A percentile compares a stretch with the other conserved stretches of the same genome.
phyloP scores from a whole-genome alignment of 2,113 vertebrate genomes.

The Colinus virginianus region DNA sequence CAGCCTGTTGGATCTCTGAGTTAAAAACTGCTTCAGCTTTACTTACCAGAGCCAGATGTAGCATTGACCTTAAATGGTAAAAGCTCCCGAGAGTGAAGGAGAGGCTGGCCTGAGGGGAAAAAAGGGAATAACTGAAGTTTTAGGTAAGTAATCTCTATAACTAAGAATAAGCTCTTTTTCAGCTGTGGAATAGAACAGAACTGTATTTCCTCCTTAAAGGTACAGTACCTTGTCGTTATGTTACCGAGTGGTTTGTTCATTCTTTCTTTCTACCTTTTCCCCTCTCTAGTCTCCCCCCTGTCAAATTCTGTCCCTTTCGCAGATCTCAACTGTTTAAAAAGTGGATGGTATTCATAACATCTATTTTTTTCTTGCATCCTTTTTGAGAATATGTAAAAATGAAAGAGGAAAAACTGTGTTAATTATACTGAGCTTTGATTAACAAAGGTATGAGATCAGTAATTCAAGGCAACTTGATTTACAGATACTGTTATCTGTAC shows the following conservation, averaged over 20 bases:
- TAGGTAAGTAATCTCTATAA: conserved; percentile 84
- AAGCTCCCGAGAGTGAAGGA: conserved; percentile 98
- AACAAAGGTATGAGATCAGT: conserved; percentile 21
- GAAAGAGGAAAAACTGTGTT: conserved; percentile 30
- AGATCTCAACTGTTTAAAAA: conserved; percentile 49
- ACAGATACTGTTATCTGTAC: neutral
- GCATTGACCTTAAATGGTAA: conserved; percentile 99
- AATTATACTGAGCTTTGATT: neutral
- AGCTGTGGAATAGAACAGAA: conserved; percentile 65
- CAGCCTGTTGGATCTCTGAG: conserved; percentile 61
- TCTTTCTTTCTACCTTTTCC: neutral
- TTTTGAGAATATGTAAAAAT: neutral
- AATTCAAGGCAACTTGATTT: neutral
- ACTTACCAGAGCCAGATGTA: conserved; percentile 88
- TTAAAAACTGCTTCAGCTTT: conserved; percentile 80
- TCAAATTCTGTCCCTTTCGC: neutral
- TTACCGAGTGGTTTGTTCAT: neutral
- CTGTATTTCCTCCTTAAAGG: conserved; percentile 82
- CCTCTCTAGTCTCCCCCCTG: neutral
- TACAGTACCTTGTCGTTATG: conserved; percentile 76
- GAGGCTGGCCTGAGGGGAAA: conserved; percentile 89
- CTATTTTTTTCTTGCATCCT: neutral
- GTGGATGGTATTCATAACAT: neutral
- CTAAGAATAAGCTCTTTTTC: conserved; percentile 83
- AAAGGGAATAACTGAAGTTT: conserved; percentile 86